A percentile compares a stretch with the other conserved stretches of the same genome.
These are phyloP conservation scores for Cephus cinctus DNA, from an alignment of 1,140 invertebrate species.

Conservation along the genomic window DNA sequence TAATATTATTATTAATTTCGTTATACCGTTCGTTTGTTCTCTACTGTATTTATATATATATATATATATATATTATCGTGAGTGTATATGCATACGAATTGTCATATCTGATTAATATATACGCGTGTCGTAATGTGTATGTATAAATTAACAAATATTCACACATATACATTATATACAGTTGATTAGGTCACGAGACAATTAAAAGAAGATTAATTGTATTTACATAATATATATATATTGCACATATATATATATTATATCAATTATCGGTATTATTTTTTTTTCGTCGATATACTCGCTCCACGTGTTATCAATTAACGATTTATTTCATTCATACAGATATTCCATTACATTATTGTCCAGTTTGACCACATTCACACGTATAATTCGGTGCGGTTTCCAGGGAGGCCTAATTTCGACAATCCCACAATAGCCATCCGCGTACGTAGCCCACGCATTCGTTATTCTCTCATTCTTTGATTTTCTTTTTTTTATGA, in stretches of 20 bases:
- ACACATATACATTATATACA: conserved; percentile 42
- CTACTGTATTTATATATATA: conserved; percentile 5
- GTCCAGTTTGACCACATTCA: conserved; percentile 29
- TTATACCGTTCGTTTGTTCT: conserved; percentile 5
- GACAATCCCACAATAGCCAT: not conserved
- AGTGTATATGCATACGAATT: no score
- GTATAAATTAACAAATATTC: conserved; percentile 27
- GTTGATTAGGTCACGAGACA: conserved; percentile 14
- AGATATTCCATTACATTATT: conserved; percentile 34
- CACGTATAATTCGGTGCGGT: conserved; percentile 19
- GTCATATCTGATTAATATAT: no score
- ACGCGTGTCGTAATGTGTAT: not conserved
- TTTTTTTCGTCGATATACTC: not conserved
- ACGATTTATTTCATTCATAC: conserved; percentile 8
- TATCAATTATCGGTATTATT: no score
- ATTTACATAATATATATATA: conserved; percentile 23
- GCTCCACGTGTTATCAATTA: conserved; percentile 3
- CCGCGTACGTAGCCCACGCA: conserved; percentile 1
- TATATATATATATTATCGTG: no score
- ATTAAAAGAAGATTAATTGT: conserved; percentile 9
- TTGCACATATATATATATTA: conserved; percentile 3
- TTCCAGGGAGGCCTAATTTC: not conserved
- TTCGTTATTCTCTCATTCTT: not conserved
- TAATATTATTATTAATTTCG: conserved; percentile 1
- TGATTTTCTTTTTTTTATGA: not conserved